phyloP scores from a whole-genome alignment of 2,113 vertebrate genomes.

The Sander lucioperca region DNA sequence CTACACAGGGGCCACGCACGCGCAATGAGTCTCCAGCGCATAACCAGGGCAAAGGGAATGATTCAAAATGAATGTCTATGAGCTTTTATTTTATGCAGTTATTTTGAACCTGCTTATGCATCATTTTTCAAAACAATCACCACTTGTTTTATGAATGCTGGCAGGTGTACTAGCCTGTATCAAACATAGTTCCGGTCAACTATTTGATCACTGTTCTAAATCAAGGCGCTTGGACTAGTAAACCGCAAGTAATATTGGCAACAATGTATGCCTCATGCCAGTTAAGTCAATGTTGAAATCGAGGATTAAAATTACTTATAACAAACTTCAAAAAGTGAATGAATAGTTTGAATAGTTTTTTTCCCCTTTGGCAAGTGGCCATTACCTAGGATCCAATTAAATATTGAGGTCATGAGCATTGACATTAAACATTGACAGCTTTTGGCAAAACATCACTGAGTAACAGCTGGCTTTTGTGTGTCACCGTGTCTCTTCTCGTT shows the following conservation, averaged over 20 bases:
- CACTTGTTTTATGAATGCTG: neutral
- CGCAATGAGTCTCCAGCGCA: constrained; percentile 17
- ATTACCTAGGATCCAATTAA: no score
- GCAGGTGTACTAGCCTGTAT: neutral
- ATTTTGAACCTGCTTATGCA: neutral
- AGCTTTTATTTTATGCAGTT: neutral
- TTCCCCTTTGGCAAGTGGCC: neutral
- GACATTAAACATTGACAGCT: neutral
- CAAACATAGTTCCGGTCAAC: neutral
- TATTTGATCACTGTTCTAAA: neutral
- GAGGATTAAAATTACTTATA: neutral
- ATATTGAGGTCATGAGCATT: neutral
- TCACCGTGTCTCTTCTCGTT: neutral
- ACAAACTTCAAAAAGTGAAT: neutral
- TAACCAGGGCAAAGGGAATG: neutral
- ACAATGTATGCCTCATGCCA: neutral
- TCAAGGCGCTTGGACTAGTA: neutral
- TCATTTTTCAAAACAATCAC: neutral
- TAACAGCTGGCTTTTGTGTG: neutral
- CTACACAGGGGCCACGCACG: neutral
- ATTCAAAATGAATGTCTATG: neutral
- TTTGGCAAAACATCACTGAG: neutral
- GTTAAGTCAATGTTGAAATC: neutral
- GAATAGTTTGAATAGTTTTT: neutral
- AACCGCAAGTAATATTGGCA: neutral